Evolutionary conservation across 2,797 vertebrate species (phyloP), one percentile per base, ranked within the genome.

Genomic region (Fistularia commersonii): DNA sequence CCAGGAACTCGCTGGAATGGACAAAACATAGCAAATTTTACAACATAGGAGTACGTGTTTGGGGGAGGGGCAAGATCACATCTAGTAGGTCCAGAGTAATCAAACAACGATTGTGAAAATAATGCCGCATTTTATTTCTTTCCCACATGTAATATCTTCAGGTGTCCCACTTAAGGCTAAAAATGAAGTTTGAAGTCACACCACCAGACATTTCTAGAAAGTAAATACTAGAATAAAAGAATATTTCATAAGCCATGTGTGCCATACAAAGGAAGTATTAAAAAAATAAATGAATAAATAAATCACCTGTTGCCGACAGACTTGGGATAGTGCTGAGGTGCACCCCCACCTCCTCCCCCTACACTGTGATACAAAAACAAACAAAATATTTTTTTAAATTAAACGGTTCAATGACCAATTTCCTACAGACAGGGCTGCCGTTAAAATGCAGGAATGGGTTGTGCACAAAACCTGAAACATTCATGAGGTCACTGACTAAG

Each of bases 261-360:
- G 13, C 35, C 33, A 47, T 33, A 33, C 5, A 38, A 13, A 5
- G 10, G 12, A 14, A 3, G 14, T 3, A 11, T 11, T 36, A 15
- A 37, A 15, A 55, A 45, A 48, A 11, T 36, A 37, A 9, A 7
- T 0, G 15, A 32, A 48, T 12, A 11, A 3, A 34, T 36, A 52
- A 73, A 44, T 63, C 88, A 98, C 96, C 96, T 95, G 93, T 95
- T 97, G 90, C 92, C 91, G 92, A 93, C 94, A 97, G 95, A 95
- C 93, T 98, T 97, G 95, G 95, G 93, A 98, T 92, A 94, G 94
- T 97, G 97, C 94, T 96, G 94, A 94, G 93, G 90, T 93, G 96
- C 95, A 98, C 95, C 94, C 93, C 95, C 93, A 96, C 93, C 93
- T 96, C 94, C 96, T 94, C 94, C 94, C 89, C 92, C 94, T 87